Evolutionary conservation across 2,113 vertebrate genomes (phyloP).

Genomic region (Siniperca knerii): DNA sequence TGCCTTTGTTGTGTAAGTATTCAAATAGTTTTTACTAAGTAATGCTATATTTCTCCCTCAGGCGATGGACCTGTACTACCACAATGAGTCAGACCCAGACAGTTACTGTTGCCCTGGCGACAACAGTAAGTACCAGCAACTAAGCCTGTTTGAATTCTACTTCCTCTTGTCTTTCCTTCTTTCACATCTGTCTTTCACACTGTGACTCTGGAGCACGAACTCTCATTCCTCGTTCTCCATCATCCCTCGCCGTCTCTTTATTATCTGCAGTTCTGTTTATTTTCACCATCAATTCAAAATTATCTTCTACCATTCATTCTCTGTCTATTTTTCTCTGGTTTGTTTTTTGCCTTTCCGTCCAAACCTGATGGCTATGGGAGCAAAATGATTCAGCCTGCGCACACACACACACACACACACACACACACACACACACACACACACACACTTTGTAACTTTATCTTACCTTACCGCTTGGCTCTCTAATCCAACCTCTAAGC

Average conservation of each 20-base stretch:
- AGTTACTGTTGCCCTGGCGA: constrained; percentile 82
- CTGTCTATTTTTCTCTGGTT: constrained; percentile 20
- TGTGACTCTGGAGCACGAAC: not conserved
- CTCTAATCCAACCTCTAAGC: constrained; percentile 49
- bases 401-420: constrained; percentile 5
- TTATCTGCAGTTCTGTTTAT: constrained; percentile 1
- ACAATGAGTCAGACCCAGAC: constrained; percentile 83
- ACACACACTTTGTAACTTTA: constrained; percentile 10
- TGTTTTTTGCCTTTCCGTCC: not conserved
- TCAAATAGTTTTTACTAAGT: constrained; percentile 28
- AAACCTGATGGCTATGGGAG: constrained; percentile 7
- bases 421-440: constrained; percentile 4
- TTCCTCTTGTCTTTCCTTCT: constrained; percentile 29
- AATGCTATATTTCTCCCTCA: constrained; percentile 58
- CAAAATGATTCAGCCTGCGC: constrained; percentile 24
- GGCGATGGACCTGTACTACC: constrained; percentile 87
- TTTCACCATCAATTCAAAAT: constrained; percentile 12
- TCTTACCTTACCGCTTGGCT: constrained; percentile 15
- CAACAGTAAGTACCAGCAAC: constrained; percentile 78
- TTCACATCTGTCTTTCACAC: constrained; percentile 11
- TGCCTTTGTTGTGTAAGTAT: constrained; percentile 10
- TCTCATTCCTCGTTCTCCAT: constrained; percentile 7
- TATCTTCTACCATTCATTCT: not conserved
- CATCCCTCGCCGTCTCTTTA: not conserved
- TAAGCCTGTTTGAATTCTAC: constrained; percentile 38